Conservation (phyloP, 2,888 invertebrate species). For the Platycheirus rosarum region DNA sequence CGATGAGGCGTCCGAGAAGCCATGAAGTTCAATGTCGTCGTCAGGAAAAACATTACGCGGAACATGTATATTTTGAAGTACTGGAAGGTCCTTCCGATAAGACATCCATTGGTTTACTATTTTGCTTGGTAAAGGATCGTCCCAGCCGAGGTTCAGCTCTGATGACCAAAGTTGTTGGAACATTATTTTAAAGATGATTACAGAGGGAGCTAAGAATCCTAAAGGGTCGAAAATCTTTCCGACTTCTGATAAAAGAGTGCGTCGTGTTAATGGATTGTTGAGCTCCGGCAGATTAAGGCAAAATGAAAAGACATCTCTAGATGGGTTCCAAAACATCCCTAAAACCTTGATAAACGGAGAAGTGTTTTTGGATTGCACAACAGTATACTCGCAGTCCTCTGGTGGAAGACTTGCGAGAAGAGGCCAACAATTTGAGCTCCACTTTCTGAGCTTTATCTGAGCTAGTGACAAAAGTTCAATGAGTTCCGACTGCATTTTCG, state of each 20-base stretch:
- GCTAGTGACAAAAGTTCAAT: too few species aligned
- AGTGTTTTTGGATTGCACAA: not conserved
- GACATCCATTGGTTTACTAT: too few species aligned
- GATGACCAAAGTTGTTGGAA: slow-evolving; percentile 18
- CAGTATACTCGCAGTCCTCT: slow-evolving; percentile 1
- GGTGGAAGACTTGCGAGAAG: not conserved
- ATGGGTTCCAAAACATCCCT: slow-evolving; percentile 2
- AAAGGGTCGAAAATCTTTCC: slow-evolving; percentile 2
- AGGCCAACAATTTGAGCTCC: slow-evolving; percentile 11
- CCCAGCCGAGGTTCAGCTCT: slow-evolving; percentile 4
- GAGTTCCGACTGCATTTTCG: too few species aligned
- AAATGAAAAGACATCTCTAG: slow-evolving; percentile 3
- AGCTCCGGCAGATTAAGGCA: not conserved
- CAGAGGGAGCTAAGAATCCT: slow-evolving; percentile 11
- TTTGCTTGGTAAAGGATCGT: too few species aligned
- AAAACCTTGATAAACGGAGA: not conserved
- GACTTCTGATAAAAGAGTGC: slow-evolving; percentile 2
- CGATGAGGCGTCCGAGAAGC: too few species aligned
- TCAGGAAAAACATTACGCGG: too few species aligned
- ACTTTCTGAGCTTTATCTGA: slow-evolving; percentile 4
- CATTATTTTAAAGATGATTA: slow-evolving; percentile 6
- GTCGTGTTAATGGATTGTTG: not conserved
- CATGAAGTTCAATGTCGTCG: too few species aligned
- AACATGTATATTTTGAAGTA: too few species aligned
- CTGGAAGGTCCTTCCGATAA: too few species aligned